Evolutionary conservation across 1,140 invertebrate genomes (phyloP), one percentile per base, ranked within the genome.

Genomic region (Nylanderia fulva): DNA sequence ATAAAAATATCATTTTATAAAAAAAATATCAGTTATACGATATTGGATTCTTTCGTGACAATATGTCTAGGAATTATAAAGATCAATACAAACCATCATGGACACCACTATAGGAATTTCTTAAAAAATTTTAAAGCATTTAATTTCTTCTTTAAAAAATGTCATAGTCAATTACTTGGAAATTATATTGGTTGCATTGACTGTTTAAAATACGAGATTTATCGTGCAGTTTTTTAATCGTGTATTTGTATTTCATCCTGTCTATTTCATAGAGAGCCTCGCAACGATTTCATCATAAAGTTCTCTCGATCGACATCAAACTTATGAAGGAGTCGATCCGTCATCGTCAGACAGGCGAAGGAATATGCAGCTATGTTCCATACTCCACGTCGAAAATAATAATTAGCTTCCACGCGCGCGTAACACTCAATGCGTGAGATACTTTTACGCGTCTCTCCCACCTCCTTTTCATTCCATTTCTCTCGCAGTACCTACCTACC

Each of bases 401-500:
- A 88, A 89, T 89, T 89, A 86, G 54, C 87, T 69, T 83, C 66
- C 72, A 45, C 52, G 77, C 84, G 80, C 36, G 66, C 87, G 79
- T 88, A 79, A 86, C 64, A 89, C 68, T 85, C 79, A 61, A 71
- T 89, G 85, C 88, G 85, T 89, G 77, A 72, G 79, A 86, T 87
- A 82, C 84, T 86, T 72, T 89, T 85, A 54, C 87, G 61, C 74
- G 33, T 54, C 18, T 33, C 71, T n/a, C n/a, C n/a, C n/a, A n/a
- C 45, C 15, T 48, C 54, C 68, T 52, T 45, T 33, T 63, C 39
- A 69, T 48, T 8, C n/a, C n/a, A n/a, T 56, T 69, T 63, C 18
- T 48, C 58, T 69, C 27, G 27, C 42, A 39, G 18, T 72, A 48
- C 21, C 11, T 42, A 48, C 13, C 39, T 9, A 48, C 13, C 45